phyloP scores from a whole-genome alignment of 2,113 vertebrate genomes.

The Colaptes auratus region DNA sequence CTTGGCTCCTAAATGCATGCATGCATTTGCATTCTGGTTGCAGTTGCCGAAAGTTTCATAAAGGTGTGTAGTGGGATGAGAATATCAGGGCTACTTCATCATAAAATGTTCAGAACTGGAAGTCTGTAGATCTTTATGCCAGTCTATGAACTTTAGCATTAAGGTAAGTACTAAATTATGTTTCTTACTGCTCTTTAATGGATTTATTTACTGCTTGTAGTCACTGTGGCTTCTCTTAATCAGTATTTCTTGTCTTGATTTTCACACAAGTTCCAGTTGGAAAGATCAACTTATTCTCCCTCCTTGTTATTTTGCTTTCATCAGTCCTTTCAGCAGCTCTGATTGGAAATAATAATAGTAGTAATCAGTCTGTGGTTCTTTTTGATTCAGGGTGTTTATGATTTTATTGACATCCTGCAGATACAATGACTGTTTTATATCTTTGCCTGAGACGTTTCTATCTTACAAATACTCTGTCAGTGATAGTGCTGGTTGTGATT shows the following conservation, averaged over 20 bases:
- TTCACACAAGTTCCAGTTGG: neutral
- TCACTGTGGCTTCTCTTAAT: neutral
- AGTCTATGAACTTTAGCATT: neutral
- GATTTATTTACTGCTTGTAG: neutral
- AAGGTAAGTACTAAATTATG: neutral
- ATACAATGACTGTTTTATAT: neutral
- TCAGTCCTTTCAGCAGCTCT: neutral
- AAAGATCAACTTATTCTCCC: neutral
- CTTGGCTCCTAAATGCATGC: neutral
- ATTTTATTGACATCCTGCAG: neutral
- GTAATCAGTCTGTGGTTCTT: neutral
- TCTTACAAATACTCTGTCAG: neutral
- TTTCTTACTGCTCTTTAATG: neutral
- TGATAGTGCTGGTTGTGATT: neutral
- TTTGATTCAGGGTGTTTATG: neutral
- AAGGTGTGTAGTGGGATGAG: neutral
- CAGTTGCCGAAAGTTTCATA: neutral
- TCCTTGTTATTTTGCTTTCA: neutral
- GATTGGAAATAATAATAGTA: neutral
- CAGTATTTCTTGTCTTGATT: neutral
- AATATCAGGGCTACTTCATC: accelerated
- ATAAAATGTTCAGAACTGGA: neutral
- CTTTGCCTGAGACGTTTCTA: neutral
- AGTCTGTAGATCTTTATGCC: neutral
- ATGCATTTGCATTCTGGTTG: neutral